phyloP scores from a whole-genome alignment of 2,113 vertebrate genomes.

The Triplophysa siluroides region DNA sequence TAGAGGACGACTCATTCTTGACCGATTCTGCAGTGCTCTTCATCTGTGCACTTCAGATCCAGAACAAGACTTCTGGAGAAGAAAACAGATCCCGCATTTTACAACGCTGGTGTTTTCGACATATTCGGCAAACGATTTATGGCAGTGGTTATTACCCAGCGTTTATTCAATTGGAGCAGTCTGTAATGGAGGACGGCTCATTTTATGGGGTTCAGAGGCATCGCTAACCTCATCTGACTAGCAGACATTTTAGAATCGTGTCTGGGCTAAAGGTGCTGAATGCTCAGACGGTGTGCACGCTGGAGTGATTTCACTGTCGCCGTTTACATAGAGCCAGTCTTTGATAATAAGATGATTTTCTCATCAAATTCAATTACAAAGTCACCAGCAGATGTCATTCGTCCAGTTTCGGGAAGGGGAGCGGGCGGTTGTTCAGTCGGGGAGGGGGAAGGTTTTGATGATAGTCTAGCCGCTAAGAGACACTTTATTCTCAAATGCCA shows the following conservation, averaged over 20 bases:
- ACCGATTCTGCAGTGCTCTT: slow-evolving; percentile 5
- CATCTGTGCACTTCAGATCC: neutral
- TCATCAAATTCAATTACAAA: slow-evolving; percentile 55
- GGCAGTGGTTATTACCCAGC: slow-evolving; percentile 22
- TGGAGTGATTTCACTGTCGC: slow-evolving; percentile 40
- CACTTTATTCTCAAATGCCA: slow-evolving; percentile 52
- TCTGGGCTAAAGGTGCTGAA: slow-evolving; percentile 36
- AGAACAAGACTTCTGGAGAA: neutral
- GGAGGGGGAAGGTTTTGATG: slow-evolving; percentile 46
- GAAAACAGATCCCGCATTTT: neutral
- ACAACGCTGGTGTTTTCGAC: neutral
- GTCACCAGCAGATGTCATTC: slow-evolving; percentile 52
- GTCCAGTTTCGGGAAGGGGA: slow-evolving; percentile 39
- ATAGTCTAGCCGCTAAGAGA: slow-evolving; percentile 42
- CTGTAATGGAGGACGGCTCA: slow-evolving; percentile 18
- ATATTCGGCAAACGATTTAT: slow-evolving; percentile 5
- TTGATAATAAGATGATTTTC: slow-evolving; percentile 55
- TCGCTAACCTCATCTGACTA: slow-evolving; percentile 41
- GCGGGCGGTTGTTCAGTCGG: slow-evolving; percentile 20
- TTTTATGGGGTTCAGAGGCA: slow-evolving; percentile 29
- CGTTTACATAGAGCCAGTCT: slow-evolving; percentile 43
- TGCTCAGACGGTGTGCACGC: slow-evolving; percentile 25
- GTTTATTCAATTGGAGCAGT: slow-evolving; percentile 19
- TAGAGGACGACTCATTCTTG: slow-evolving; percentile 12
- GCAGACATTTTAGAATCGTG: slow-evolving; percentile 38